A percentile compares a stretch with the other conserved stretches of the same genome.
Conservation (phyloP, 2,113 vertebrate genomes). For the Dendrocopos noguchii region DNA sequence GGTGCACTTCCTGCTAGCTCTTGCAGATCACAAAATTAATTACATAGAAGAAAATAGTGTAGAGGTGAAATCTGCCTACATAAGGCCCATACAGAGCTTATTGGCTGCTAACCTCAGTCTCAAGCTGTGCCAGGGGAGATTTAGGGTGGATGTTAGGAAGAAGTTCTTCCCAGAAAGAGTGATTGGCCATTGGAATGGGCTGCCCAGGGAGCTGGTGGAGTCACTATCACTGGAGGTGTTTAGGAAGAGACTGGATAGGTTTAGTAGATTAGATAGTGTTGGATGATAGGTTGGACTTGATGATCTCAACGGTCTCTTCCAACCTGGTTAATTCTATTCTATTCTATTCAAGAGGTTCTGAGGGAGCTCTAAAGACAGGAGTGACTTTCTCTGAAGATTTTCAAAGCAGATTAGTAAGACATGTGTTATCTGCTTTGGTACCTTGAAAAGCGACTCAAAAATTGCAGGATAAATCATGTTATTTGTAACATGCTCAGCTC, state of each 20-base stretch:
- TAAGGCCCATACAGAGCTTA: neutral
- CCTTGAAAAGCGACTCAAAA: constrained; percentile 22
- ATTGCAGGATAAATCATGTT: constrained; percentile 40
- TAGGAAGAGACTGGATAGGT: no score
- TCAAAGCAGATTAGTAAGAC: constrained; percentile 13
- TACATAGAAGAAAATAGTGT: neutral
- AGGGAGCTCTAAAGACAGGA: neutral
- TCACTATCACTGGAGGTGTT: no score
- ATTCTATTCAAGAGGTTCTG: neutral
- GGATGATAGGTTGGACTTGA: no score
- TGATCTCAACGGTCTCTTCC: no score
- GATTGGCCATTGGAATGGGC: no score
- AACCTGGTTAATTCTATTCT: no score
- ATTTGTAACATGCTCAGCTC: neutral
- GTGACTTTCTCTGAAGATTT: constrained; percentile 28
- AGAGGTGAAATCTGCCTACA: neutral
- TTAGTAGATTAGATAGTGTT: no score
- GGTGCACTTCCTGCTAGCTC: neutral
- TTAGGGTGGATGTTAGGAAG: no score
- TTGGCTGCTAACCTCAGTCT: neutral
- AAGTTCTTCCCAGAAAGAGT: no score
- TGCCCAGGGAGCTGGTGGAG: no score
- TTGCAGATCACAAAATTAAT: neutral
- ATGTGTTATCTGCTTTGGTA: constrained; percentile 18
- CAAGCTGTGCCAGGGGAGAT: no score